Percentiles rank a stretch among this genome's conserved stretches.
Conservation (phyloP, 2,113 vertebrate genomes). For the Copsychus sechellarum region DNA sequence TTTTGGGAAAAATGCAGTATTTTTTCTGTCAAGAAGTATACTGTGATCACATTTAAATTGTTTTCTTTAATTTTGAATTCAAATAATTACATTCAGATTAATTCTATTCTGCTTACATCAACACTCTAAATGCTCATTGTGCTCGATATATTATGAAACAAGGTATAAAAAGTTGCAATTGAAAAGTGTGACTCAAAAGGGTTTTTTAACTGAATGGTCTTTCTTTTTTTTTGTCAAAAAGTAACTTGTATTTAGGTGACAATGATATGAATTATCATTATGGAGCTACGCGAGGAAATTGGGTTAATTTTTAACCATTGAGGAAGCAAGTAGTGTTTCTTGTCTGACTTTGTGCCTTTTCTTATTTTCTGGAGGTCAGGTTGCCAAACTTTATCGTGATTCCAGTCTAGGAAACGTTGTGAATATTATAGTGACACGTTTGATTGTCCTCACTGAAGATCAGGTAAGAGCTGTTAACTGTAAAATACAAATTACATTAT, state of each 20-base stretch:
- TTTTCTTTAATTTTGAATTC: background rate
- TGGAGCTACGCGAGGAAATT: background rate
- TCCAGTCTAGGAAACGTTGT: conserved; percentile 99
- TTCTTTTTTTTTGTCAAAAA: background rate
- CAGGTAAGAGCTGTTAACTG: conserved; percentile 85
- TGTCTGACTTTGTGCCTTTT: conserved; percentile 99
- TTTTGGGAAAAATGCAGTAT: background rate
- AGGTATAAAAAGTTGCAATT: background rate
- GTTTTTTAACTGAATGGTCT: background rate
- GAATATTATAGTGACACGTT: conserved; percentile 97
- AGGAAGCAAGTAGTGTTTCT: conserved; percentile 63
- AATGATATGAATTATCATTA: background rate
- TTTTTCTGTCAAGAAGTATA: background rate
- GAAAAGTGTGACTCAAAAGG: background rate
- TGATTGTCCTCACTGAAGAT: conserved; percentile 98
- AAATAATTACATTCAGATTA: background rate
- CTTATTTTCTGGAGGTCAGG: conserved; percentile 99
- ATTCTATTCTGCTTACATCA: background rate
- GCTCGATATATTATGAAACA: background rate
- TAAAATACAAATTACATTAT: background rate
- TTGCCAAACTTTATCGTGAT: conserved; percentile 99
- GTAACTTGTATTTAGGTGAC: background rate
- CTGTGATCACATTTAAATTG: background rate
- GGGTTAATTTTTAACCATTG: background rate
- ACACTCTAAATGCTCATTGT: background rate